phyloP scores from a whole-genome alignment of 1,140 invertebrate genomes.

The Oncopodura yosiiana region DNA sequence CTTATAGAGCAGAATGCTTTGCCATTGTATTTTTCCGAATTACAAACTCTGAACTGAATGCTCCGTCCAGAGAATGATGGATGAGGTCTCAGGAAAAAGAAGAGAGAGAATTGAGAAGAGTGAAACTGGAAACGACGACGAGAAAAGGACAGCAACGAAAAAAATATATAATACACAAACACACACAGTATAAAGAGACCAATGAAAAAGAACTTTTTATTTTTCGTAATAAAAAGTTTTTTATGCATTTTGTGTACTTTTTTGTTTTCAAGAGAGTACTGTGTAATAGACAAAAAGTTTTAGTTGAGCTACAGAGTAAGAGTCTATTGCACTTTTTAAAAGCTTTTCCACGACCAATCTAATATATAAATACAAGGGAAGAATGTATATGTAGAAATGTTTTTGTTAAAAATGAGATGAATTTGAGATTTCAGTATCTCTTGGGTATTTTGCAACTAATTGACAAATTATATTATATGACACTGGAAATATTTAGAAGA shows the following conservation, averaged over 20 bases:
- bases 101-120: not conserved
- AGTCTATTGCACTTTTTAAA: too few species aligned
- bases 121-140: not conserved
- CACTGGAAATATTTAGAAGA: not conserved
- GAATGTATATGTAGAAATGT: too few species aligned
- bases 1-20: slow-evolving; percentile 2
- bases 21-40: slow-evolving; percentile 34
- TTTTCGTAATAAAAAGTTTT: slow-evolving; percentile 4
- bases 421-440: not conserved
- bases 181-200: not conserved
- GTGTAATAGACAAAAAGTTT: too few species aligned
- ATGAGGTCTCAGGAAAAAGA: slow-evolving; percentile 16
- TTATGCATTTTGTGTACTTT: slow-evolving; percentile 1
- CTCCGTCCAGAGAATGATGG: slow-evolving; percentile 34
- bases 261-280: not conserved
- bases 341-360: too few species aligned
- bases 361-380: too few species aligned
- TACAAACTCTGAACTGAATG: slow-evolving; percentile 34
- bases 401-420: not conserved
- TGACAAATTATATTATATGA: not conserved
- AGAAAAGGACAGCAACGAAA: slow-evolving; percentile 2
- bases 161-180: slow-evolving; percentile 5
- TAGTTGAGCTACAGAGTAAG: too few species aligned
- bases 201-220: not conserved
- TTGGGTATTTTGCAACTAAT: not conserved